Evolutionary conservation across 2,888 invertebrate genomes (phyloP), one percentile per base, ranked within the genome.

Genomic region (Azorinus chamasolen): DNA sequence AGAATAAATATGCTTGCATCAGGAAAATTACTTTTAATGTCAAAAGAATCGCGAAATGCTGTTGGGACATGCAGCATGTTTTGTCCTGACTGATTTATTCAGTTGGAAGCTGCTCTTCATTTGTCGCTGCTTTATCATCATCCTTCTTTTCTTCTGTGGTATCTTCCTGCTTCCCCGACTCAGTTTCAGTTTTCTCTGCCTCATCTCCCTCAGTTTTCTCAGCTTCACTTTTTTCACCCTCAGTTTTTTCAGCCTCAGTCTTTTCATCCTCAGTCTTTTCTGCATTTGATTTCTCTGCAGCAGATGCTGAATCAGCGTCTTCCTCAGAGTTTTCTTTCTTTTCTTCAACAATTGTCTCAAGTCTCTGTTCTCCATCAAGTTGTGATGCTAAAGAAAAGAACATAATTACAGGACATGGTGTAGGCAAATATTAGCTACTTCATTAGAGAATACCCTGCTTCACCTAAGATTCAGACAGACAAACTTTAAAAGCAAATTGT

Each of bases 301-400:
- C 57, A 3, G 62, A 53, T 16, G 50, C 71, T 20, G 50, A 51
- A 8, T 55, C 57, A 2, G 55, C 58, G 16, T 59, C 71, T 43
- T 79, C 72, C n/a, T 75, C 69, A 27, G 79, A 69, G 6, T 32
- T 63, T 58, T 72, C 79, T 61, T 72, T 79, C 64, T 83, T 85
- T 27, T 85, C 85, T 51, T 85, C 85, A 3, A 78, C 75, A 53
- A 85, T 85, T 0, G 85, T 83, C 46, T 80, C 83, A 43, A 83
- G 62, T 39, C 76, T 61, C 50, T 80, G 76, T 59, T 59, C 59
- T n/a, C 59, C 59, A 59, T 59, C 59, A 37, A 32, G 32, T 10
- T 32, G 32, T 32, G 32, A 32, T 32, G 32, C 32, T 32, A 10
- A 4, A 32, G 10, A 32, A 10, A 32, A 32, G 5, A 32, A 32